Conservation (phyloP, 2,888 invertebrate genomes). For the Spisula subtruncata region DNA sequence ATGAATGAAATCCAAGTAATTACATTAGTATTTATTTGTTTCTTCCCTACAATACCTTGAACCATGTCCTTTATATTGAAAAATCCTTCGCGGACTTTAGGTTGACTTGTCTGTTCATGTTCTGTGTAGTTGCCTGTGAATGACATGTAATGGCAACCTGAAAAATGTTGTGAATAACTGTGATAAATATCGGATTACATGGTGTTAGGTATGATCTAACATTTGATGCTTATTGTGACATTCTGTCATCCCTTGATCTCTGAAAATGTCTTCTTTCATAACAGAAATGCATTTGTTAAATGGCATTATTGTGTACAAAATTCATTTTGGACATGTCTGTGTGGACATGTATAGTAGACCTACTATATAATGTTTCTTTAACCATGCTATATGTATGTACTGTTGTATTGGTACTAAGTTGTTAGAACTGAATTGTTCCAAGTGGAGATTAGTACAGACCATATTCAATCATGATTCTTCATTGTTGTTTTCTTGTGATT, state of each 20-base stretch:
- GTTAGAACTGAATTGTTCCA: too few species aligned
- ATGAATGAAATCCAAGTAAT: background rate
- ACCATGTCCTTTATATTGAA: background rate
- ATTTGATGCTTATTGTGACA: background rate
- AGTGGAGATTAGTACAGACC: too few species aligned
- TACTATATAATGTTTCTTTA: background rate
- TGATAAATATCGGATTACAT: conserved; percentile 21
- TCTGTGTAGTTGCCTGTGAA: conserved; percentile 25
- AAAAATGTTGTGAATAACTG: conserved; percentile 24
- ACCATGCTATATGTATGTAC: too few species aligned
- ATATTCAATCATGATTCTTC: too few species aligned
- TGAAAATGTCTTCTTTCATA: background rate
- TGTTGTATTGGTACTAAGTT: too few species aligned
- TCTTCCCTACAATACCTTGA: background rate
- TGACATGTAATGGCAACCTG: conserved; percentile 31
- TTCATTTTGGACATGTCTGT: background rate
- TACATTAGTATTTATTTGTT: background rate
- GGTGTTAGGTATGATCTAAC: background rate
- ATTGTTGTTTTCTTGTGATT: background rate
- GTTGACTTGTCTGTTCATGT: conserved; percentile 33
- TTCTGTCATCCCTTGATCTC: background rate
- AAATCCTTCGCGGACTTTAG: conserved; percentile 34
- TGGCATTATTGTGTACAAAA: background rate
- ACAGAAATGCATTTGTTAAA: background rate
- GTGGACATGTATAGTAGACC: background rate